A percentile compares a stretch with the other conserved stretches of the same genome.
phyloP scores from a whole-genome alignment of 1,140 invertebrate genomes.

The Octopus bimaculoides region DNA sequence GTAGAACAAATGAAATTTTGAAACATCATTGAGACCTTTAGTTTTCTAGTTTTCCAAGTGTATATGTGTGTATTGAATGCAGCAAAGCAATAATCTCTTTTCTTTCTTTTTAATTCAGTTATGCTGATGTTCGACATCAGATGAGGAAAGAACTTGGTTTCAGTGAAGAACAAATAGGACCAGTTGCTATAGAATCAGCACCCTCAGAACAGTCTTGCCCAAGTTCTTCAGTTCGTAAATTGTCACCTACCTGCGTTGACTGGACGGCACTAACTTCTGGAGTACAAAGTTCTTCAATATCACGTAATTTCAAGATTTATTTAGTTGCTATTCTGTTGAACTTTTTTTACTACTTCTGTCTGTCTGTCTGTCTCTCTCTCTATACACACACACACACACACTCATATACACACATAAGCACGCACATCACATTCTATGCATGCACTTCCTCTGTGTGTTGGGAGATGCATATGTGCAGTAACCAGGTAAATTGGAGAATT shows the following conservation, averaged over 20 bases:
- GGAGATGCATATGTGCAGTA: too few relatives aligned
- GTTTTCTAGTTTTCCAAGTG: too few relatives aligned
- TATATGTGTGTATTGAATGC: too few relatives aligned
- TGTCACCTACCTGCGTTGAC: constrained; percentile 25
- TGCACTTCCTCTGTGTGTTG: too few relatives aligned
- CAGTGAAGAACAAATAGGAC: constrained; percentile 26
- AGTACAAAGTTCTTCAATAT: neutral
- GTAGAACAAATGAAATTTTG: too few relatives aligned
- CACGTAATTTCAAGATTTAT: neutral
- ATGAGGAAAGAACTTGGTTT: constrained; percentile 36
- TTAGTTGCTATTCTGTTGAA: constrained; percentile 15
- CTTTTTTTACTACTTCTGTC: neutral
- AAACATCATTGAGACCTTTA: too few relatives aligned
- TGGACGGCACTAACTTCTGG: neutral
- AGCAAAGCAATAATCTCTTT: too few relatives aligned
- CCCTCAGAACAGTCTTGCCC: constrained; percentile 18
- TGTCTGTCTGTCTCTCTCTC: neutral
- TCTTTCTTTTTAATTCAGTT: constrained; percentile 26
- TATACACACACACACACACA: too few relatives aligned
- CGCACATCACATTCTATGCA: too few relatives aligned
- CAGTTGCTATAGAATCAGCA: neutral
- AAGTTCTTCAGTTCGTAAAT: constrained; percentile 30
- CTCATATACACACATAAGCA: too few relatives aligned
- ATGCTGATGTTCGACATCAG: constrained; percentile 40
- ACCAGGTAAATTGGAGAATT: too few relatives aligned